These are phyloP conservation scores for Apteryx mantelli DNA, from an alignment of 2,113 vertebrate species.

Conservation along the genomic window DNA sequence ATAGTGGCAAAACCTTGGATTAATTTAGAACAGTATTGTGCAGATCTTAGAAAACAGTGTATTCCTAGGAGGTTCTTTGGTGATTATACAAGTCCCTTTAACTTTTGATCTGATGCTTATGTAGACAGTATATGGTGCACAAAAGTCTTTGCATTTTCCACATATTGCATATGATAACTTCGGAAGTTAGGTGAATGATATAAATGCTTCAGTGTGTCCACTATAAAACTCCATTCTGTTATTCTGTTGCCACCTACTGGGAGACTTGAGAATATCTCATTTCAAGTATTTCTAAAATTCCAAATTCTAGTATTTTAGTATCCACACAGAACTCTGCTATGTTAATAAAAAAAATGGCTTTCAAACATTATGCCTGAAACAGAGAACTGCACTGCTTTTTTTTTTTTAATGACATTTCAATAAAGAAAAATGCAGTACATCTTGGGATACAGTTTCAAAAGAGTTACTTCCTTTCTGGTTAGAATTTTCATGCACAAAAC, in stretches of 20 bases:
- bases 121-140: not conserved
- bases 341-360: not conserved
- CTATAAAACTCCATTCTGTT: not conserved
- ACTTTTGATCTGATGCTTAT: not conserved
- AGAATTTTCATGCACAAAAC: not conserved
- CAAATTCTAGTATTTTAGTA: not conserved
- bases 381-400: not conserved
- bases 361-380: not conserved
- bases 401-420: not conserved
- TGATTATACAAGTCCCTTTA: not conserved
- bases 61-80: not conserved
- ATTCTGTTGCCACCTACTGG: slow-evolving; percentile 18
- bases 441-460: not conserved
- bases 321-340: not conserved
- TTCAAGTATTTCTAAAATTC: not conserved
- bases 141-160: not conserved
- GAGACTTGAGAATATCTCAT: not conserved
- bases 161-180: not conserved
- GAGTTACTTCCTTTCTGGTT: not conserved
- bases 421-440: not conserved
- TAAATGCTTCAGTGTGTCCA: not conserved
- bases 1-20: not conserved
- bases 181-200: not conserved
- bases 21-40: not conserved
- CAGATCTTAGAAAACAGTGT: not conserved